Evolutionary conservation across 2,888 invertebrate genomes (phyloP).

Genomic region (Entomobrya proxima): DNA sequence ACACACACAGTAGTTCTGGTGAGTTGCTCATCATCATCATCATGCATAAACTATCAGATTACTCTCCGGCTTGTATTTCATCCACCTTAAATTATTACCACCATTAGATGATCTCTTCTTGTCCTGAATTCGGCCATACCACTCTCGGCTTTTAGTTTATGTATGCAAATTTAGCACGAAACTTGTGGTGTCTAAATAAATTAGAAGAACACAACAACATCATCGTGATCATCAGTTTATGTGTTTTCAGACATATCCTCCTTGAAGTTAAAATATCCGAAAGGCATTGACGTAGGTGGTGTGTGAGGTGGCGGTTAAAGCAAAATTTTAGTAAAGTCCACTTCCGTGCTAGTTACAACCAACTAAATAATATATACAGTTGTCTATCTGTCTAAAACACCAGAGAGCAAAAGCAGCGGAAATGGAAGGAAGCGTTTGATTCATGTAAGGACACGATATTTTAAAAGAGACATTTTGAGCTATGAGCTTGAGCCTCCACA

Average conservation of each 20-base stretch:
- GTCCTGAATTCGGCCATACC: neutral
- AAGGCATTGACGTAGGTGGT: slow-evolving; percentile 11
- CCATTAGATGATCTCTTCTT: slow-evolving; percentile 12
- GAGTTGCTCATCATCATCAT: neutral
- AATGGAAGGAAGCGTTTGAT: slow-evolving; percentile 36
- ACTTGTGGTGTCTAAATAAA: slow-evolving; percentile 30
- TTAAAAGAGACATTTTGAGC: neutral
- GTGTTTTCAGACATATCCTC: neutral
- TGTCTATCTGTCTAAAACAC: neutral
- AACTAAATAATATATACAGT: neutral
- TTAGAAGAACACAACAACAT: neutral
- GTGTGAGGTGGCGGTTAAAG: no score
- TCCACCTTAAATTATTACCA: slow-evolving; percentile 25
- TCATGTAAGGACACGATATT: neutral
- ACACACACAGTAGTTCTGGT: neutral
- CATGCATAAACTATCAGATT: slow-evolving; percentile 33
- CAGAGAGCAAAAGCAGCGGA: neutral
- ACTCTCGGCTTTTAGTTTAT: neutral
- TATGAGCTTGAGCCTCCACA: neutral
- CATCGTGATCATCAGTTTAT: neutral
- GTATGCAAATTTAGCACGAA: slow-evolving; percentile 16
- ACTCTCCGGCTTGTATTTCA: neutral
- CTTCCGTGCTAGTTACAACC: neutral
- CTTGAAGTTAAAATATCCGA: slow-evolving; percentile 24
- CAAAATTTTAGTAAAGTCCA: neutral